Evolutionary conservation across 2,113 vertebrate species (phyloP).

Genomic region (Mesitornis unicolor): DNA sequence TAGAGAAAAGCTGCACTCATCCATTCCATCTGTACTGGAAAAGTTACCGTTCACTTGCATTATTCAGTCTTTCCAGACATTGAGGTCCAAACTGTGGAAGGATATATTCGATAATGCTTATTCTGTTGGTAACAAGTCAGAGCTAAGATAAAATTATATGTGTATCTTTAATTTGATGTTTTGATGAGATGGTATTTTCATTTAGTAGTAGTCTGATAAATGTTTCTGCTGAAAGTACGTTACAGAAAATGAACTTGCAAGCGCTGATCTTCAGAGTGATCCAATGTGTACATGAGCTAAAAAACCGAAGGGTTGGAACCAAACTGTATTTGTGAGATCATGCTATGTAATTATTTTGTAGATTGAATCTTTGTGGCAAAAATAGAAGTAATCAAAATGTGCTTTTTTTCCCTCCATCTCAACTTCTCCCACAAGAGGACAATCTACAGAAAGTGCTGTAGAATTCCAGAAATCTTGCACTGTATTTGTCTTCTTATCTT

Average conservation of each 20-base stretch:
- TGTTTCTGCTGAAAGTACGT: neutral
- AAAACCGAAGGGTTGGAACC: neutral
- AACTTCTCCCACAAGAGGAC: neutral
- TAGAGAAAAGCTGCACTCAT: neutral
- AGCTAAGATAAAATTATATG: neutral
- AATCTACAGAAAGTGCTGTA: neutral
- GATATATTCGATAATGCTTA: neutral
- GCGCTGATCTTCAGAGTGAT: neutral
- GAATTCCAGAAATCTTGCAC: neutral
- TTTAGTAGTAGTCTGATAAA: neutral
- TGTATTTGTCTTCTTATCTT: neutral
- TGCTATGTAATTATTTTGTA: neutral
- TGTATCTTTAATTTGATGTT: neutral
- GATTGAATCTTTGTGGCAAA: neutral
- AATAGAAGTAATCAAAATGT: neutral
- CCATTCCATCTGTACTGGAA: neutral
- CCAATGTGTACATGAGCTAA: neutral
- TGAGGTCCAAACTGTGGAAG: neutral
- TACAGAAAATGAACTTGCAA: neutral
- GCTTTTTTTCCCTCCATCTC: accelerated
- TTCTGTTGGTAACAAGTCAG: neutral
- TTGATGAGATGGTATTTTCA: neutral
- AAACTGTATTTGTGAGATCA: neutral
- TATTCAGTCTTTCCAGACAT: neutral
- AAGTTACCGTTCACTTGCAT: neutral